These are phyloP conservation scores for Nothoprocta pentlandii DNA, from an alignment of 2,113 vertebrate species.

Conservation along the genomic window DNA sequence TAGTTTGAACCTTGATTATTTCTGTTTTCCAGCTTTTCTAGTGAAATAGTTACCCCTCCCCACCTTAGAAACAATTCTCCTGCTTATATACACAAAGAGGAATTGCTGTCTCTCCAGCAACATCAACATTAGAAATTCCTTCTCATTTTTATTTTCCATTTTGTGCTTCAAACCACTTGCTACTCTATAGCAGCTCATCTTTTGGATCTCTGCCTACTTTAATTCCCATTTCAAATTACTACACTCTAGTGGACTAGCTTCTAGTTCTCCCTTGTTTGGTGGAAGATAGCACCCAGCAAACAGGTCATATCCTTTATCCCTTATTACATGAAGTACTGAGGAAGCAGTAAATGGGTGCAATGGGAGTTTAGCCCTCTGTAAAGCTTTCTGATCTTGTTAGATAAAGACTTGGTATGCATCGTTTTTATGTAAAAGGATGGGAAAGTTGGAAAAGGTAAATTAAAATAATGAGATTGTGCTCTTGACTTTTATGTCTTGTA, in stretches of 20 bases:
- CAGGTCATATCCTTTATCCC: not conserved
- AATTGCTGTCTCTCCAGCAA: not conserved
- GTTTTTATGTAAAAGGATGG: not conserved
- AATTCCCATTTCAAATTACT: not conserved
- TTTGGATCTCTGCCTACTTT: not conserved
- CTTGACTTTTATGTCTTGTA: not conserved
- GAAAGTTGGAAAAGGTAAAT: not conserved
- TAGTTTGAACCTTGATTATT: not conserved
- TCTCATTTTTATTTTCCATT: not conserved
- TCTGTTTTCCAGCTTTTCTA: not conserved
- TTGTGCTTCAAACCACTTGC: not conserved
- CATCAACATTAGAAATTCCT: not conserved
- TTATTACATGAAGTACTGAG: fast-evolving
- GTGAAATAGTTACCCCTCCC: not conserved
- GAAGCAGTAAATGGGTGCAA: not conserved
- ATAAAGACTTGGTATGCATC: not conserved
- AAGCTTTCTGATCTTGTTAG: not conserved
- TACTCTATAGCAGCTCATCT: not conserved
- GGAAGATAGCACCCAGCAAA: not conserved
- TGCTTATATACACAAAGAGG: not conserved
- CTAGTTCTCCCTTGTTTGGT: not conserved
- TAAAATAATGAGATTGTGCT: not conserved
- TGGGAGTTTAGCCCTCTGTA: not conserved
- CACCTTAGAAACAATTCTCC: not conserved
- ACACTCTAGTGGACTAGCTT: not conserved